A percentile compares a stretch with the other conserved stretches of the same genome.
Evolutionary conservation across 92 coral and sea anemone species (phyloP).

Genomic region (Zoanthus sociatus): DNA sequence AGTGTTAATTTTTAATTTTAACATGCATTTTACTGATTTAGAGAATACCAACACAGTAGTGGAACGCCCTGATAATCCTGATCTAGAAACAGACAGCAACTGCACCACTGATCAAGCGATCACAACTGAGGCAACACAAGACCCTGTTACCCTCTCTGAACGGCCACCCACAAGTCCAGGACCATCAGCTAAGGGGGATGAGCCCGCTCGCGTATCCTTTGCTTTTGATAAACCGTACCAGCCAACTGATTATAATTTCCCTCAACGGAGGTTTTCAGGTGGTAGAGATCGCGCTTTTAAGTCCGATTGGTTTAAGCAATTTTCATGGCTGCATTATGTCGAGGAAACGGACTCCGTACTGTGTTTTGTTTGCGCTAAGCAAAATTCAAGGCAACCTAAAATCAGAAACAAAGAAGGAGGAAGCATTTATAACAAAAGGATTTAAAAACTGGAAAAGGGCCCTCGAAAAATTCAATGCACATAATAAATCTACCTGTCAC

Average conservation of each 20-base stretch:
- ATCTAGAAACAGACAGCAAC: slow-evolving; percentile 32
- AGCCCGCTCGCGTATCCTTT: slow-evolving; percentile 15
- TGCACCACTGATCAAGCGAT: slow-evolving; percentile 25
- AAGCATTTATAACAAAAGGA: slow-evolving; percentile 47
- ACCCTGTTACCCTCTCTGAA: slow-evolving; percentile 8
- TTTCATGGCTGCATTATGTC: slow-evolving; percentile 51
- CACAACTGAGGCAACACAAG: slow-evolving; percentile 24
- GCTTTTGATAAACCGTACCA: slow-evolving; percentile 35
- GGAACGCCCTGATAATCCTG: slow-evolving; percentile 33
- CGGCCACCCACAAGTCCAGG: slow-evolving; percentile 18
- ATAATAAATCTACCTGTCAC: slow-evolving; percentile 53
- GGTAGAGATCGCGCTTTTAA: slow-evolving; percentile 47
- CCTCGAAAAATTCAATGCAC: slow-evolving; percentile 42
- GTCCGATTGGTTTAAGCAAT: slow-evolving; percentile 43
- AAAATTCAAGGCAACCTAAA: slow-evolving; percentile 43
- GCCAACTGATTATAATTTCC: slow-evolving; percentile 19
- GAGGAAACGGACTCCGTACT: slow-evolving; percentile 47
- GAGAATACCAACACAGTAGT: slow-evolving; percentile 30
- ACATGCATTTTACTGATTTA: slow-evolving; percentile 22
- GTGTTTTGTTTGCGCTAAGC: slow-evolving; percentile 47
- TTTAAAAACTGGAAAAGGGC: slow-evolving; percentile 46
- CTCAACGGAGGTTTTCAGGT: slow-evolving; percentile 33
- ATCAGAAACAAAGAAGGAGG: slow-evolving; percentile 50
- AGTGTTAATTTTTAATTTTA: slow-evolving; percentile 21
- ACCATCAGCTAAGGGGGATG: slow-evolving; percentile 24